These are phyloP conservation scores for Phyto melanocephala DNA, from an alignment of 2,888 invertebrate species.

Conservation along the genomic window DNA sequence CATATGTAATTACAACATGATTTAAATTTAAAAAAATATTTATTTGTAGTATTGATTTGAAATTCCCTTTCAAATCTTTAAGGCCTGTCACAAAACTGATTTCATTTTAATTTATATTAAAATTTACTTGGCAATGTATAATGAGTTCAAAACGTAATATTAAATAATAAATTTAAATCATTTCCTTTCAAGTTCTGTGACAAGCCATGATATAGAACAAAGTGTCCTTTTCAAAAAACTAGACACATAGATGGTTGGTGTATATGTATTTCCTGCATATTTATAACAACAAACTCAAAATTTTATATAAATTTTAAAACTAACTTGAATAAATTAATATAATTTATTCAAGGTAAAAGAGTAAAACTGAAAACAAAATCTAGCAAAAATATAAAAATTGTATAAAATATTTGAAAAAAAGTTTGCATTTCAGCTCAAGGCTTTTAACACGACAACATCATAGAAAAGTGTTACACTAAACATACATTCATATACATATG, in stretches of 20 bases:
- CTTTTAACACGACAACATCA: constrained; percentile 20
- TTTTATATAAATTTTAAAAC: background rate
- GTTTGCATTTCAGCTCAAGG: constrained; percentile 57
- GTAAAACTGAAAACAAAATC: constrained; percentile 10
- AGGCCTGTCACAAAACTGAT: background rate
- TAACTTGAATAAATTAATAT: constrained; percentile 31
- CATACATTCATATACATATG: no score
- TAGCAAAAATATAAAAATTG: constrained; percentile 24
- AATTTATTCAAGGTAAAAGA: constrained; percentile 13
- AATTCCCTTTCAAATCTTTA: background rate
- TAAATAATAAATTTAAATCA: no score
- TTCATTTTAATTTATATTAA: no score
- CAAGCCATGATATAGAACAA: background rate
- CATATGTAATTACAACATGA: no score
- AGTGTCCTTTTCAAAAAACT: constrained; percentile 28
- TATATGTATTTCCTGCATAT: constrained; percentile 22
- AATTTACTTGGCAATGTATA: no score
- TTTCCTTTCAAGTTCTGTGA: background rate
- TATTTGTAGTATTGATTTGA: background rate
- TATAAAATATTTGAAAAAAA: constrained; percentile 29
- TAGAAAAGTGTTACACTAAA: background rate
- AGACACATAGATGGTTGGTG: background rate
- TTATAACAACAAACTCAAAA: constrained; percentile 57
- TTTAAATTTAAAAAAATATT: no score
- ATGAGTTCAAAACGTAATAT: no score